Conservation (phyloP, 1,140 invertebrate genomes). For the Leptinotarsa defecta region DNA sequence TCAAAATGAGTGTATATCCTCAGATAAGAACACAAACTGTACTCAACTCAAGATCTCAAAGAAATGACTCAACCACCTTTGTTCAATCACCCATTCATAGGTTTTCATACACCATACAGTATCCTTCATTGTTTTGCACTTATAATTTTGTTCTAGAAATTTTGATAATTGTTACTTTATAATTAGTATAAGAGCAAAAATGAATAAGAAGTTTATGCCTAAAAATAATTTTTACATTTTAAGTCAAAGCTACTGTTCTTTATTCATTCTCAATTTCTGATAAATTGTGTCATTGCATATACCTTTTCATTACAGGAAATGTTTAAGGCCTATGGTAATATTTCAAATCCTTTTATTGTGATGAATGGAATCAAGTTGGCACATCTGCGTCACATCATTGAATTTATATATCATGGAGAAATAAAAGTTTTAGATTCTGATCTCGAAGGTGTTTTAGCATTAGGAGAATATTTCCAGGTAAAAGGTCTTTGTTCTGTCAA, state of each 20-base stretch:
- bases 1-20: too few species aligned
- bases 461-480: conserved; percentile 58
- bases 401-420: conserved; percentile 64
- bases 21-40: too few species aligned
- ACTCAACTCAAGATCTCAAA: too few species aligned
- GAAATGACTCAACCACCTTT: too few species aligned
- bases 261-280: conserved; percentile 3
- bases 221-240: too few species aligned
- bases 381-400: conserved; percentile 59
- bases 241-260: not conserved
- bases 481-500: conserved; percentile 54
- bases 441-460: conserved; percentile 54
- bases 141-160: too few species aligned
- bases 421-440: conserved; percentile 59
- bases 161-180: too few species aligned
- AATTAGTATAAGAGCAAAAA: too few species aligned
- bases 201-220: too few species aligned
- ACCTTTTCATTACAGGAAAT: conserved; percentile 51
- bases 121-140: too few species aligned
- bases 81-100: too few species aligned
- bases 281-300: not conserved
- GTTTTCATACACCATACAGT: too few species aligned
- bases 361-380: conserved; percentile 59
- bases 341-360: conserved; percentile 60
- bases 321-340: conserved; percentile 54